Base-by-base conservation (phyloP, 2,797 vertebrate genomes). In the Chiroxiphia lanceolata region DNA sequence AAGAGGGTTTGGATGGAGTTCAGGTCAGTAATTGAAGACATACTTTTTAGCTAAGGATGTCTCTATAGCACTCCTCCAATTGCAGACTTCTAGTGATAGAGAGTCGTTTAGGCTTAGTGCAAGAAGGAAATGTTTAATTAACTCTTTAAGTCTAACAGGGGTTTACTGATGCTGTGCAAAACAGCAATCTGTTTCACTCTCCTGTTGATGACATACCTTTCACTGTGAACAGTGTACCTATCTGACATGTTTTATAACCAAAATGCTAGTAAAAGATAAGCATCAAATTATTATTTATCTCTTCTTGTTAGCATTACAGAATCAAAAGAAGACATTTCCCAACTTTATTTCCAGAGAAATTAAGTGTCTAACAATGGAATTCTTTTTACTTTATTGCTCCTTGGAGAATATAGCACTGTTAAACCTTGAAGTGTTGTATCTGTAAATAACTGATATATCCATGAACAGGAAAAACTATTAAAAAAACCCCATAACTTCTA, bases 381-480 rank as follows among this genome's bases (percentile, higher is more conserved):
- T 44, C 11, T 69, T 97, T 95, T 90, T 94, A 64, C 94, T 96
- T 92, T 92, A 17, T 83, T 96, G 78, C 51, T 95, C 67, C 77
- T 94, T 91, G 67, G 69, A 94, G 47, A 89, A 38, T 77, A 65
- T 36, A 94, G 14, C 57, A n/a, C 9, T 48, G 38, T 82, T 95
- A 94, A 96, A 93, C 40, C 38, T 63, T 78, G 61, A 93, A 64
- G n/a, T 70, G 7, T 63, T 91, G 15, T 59, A 14, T 50, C 25
- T 68, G 3, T 82, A 70, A 83, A 10, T 71, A 60, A 51, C 7
- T n/a, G 29, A 45, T 34, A 65, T 4, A 59, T 67, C 5, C 6
- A 60, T 86, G 34, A 83, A 22, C 76, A 88, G 38, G 72, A 34
- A 93, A 95, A 87, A 36, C 0, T 68, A 67, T 38, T 57, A 40